Percentiles rank a stretch among this genome's conserved stretches.
Evolutionary conservation across 2,888 invertebrate species (phyloP).

Genomic region (Dasypogon diadema): DNA sequence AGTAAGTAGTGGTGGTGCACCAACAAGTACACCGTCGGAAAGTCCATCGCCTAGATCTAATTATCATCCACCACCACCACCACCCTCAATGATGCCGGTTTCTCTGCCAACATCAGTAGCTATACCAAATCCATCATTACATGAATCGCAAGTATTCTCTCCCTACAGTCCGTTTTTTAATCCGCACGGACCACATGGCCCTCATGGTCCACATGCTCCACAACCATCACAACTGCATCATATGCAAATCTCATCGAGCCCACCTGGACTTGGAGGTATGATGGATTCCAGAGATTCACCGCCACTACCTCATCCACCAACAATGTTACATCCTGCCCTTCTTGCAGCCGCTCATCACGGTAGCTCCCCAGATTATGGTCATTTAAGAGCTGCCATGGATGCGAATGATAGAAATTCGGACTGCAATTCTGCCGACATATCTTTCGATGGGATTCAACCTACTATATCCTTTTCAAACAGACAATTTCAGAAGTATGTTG

Average conservation of each 20-base stretch:
- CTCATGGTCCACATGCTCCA: conserved; percentile 68
- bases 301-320: conserved; percentile 86
- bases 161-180: conserved; percentile 92
- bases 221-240: conserved; percentile 68
- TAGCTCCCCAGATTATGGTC: conserved; percentile 84
- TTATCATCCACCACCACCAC: conserved; percentile 72
- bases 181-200: conserved; percentile 70
- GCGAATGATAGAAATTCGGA: conserved; percentile 88
- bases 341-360: conserved; percentile 86
- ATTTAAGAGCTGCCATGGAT: conserved; percentile 81
- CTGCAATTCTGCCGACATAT: conserved; percentile 91
- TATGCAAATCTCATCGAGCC: conserved; percentile 69
- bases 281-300: conserved; percentile 81
- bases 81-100: conserved; percentile 86
- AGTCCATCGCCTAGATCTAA: conserved; percentile 80
- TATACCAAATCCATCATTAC: conserved; percentile 95
- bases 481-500: conserved; percentile 55
- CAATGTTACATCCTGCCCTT: conserved; percentile 87
- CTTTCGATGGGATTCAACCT: conserved; percentile 93
- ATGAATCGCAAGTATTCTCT: conserved; percentile 93
- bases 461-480: conserved; percentile 93
- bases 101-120: conserved; percentile 95
- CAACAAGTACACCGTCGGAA: conserved; percentile 69
- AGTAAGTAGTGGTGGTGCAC: conserved; percentile 59
- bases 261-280: conserved; percentile 77